A percentile compares a stretch with the other conserved stretches of the same genome.
These are phyloP conservation scores for Spisula subtruncata DNA, from an alignment of 2,888 invertebrate species.

Conservation along the genomic window DNA sequence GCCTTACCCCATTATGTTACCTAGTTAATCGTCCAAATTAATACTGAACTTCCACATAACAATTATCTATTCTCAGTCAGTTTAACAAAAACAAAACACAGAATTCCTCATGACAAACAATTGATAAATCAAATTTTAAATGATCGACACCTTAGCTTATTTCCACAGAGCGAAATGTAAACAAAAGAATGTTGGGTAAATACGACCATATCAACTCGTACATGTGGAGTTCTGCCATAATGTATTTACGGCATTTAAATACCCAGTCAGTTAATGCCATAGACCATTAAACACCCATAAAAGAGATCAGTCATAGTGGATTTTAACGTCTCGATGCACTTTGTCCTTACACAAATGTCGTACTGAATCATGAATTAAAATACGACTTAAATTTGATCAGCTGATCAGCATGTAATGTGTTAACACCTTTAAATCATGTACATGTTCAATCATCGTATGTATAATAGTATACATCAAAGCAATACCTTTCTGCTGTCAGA, in stretches of 20 bases:
- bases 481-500: not conserved
- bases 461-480: not conserved
- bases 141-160: conserved; percentile 15
- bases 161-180: conserved; percentile 52
- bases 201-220: conserved; percentile 50
- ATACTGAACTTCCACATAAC: not conserved
- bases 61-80: not conserved
- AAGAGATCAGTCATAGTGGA: not conserved
- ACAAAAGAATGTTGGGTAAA: conserved; percentile 62
- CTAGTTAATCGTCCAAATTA: not conserved
- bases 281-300: not conserved
- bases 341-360: not conserved
- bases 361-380: conserved; percentile 22
- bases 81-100: not conserved
- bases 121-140: not conserved
- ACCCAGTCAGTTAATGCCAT: not conserved
- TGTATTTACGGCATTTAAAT: conserved; percentile 44
- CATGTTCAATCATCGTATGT: too few relatives aligned
- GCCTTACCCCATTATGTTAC: not conserved
- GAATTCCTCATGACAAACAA: not conserved
- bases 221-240: conserved; percentile 54
- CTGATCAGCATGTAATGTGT: not conserved
- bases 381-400: conserved; percentile 16
- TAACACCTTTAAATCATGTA: not conserved
- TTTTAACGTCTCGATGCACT: not conserved